Percentiles rank a stretch among this genome's conserved stretches.
Conservation (phyloP, 2,888 invertebrate species). For the Phengaris arion region DNA sequence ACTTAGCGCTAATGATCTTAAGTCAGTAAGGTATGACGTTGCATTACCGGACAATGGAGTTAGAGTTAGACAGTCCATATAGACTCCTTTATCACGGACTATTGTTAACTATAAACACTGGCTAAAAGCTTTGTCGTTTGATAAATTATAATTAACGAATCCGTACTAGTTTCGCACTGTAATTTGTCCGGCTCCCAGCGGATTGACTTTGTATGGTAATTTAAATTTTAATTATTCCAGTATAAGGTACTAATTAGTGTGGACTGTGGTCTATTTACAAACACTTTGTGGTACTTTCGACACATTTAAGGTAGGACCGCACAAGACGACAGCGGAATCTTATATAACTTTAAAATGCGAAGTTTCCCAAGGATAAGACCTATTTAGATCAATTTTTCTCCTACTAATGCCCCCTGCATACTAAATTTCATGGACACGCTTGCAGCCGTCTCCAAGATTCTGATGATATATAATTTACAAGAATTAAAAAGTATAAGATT, state of each 20-base stretch:
- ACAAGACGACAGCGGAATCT: background rate
- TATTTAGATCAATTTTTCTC: too few species aligned
- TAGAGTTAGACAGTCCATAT: conserved; percentile 50
- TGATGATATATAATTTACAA: background rate
- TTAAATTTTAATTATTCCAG: conserved; percentile 24
- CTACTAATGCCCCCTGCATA: too few species aligned
- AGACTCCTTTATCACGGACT: conserved; percentile 61
- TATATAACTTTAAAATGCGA: background rate
- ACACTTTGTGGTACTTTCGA: conserved; percentile 6
- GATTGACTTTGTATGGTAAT: conserved; percentile 12
- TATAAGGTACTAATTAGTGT: conserved; percentile 12
- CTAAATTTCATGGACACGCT: too few species aligned
- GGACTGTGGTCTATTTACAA: background rate
- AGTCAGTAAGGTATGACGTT: conserved; percentile 57
- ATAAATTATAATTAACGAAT: conserved; percentile 26
- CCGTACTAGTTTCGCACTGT: conserved; percentile 21
- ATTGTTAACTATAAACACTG: conserved; percentile 62
- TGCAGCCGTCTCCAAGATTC: too few species aligned
- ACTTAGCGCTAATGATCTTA: conserved; percentile 62
- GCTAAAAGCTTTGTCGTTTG: conserved; percentile 55
- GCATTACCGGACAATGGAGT: conserved; percentile 68
- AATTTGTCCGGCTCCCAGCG: conserved; percentile 12
- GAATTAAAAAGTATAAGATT: too few species aligned
- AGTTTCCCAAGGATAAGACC: too few species aligned
- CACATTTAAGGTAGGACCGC: background rate